phyloP scores from a whole-genome alignment of 2,888 invertebrate species.

The Dilophus febrilis region DNA sequence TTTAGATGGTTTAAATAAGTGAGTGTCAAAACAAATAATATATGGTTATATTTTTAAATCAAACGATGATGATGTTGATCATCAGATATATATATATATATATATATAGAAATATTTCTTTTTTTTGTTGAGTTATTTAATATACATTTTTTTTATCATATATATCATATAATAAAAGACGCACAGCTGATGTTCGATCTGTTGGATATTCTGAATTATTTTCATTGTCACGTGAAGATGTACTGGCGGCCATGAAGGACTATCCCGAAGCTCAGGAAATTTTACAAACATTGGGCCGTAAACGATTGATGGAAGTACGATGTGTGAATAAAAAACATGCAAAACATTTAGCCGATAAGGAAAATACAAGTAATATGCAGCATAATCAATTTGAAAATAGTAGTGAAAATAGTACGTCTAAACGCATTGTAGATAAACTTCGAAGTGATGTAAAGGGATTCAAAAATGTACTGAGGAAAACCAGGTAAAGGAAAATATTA shows the following conservation, averaged over 20 bases:
- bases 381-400: slow-evolving; percentile 18
- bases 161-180: slow-evolving; percentile 37
- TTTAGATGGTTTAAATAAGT: slow-evolving; percentile 91
- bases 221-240: slow-evolving; percentile 85
- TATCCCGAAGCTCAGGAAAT: slow-evolving; percentile 94
- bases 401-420: slow-evolving; percentile 49
- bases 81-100: neutral
- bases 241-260: slow-evolving; percentile 87
- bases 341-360: slow-evolving; percentile 24
- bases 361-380: slow-evolving; percentile 15
- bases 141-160: too few species aligned
- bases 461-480: slow-evolving; percentile 39
- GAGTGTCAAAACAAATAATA: slow-evolving; percentile 20
- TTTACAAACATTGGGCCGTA: slow-evolving; percentile 72
- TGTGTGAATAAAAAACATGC: slow-evolving; percentile 35
- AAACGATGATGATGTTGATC: neutral
- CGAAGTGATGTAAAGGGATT: slow-evolving; percentile 66
- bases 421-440: slow-evolving; percentile 66
- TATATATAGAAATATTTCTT: neutral
- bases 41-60: slow-evolving; percentile 1
- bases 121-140: neutral
- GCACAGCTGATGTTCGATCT: slow-evolving; percentile 89
- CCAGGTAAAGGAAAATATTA: slow-evolving; percentile 26
- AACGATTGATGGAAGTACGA: slow-evolving; percentile 70
- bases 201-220: slow-evolving; percentile 93